Evolutionary conservation across 2,888 invertebrate species (phyloP), one percentile per base, ranked within the genome.

Genomic region (Leucophenga maculata): DNA sequence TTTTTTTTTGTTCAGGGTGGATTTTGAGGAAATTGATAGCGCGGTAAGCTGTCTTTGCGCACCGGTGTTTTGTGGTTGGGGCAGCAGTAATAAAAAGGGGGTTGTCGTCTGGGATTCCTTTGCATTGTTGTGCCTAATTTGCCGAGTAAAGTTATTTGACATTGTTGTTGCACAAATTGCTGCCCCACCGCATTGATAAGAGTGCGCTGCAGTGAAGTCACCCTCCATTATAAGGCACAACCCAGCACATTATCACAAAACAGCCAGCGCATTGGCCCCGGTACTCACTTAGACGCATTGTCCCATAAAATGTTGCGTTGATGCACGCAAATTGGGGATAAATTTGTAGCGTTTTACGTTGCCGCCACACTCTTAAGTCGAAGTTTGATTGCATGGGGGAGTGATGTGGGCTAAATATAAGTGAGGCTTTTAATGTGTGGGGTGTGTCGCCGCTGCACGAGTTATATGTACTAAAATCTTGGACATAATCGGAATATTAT

Each of bases 311-410:
- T 83, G 80, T 83, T 78, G 77, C 72, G 75, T 71, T 77, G 76
- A 74, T 84, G 84, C 86, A 86, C 85, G 86, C 85, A 85, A 85
- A 80, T 83, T 85, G 85, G 81, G 85, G 80, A 85, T 85, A 81
- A 77, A 81, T 78, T 81, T 80, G 39, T 44, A 16, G 31, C 60
- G 69, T 72, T 72, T 39, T 39, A 39, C 8, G 4, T 39, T 9
- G 3, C 39, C 60, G 44, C 16, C 39, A 11, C 18, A 32, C 13
- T 20, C 14, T 20, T 39, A n/a, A 39, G 39, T 39, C 31, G 6
- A 26, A 14, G 31, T 31, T n/a, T 31, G 26, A 69, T 77, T 77
- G 75, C 76, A 65, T 57, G 64, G 55, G 69, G 46, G 64, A 26
- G 50, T 65, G 26, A n/a, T 57, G 32, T 26, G 20, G 31, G 59